Evolutionary conservation across 2,113 vertebrate genomes (phyloP).

Genomic region (Pygoscelis adeliae): DNA sequence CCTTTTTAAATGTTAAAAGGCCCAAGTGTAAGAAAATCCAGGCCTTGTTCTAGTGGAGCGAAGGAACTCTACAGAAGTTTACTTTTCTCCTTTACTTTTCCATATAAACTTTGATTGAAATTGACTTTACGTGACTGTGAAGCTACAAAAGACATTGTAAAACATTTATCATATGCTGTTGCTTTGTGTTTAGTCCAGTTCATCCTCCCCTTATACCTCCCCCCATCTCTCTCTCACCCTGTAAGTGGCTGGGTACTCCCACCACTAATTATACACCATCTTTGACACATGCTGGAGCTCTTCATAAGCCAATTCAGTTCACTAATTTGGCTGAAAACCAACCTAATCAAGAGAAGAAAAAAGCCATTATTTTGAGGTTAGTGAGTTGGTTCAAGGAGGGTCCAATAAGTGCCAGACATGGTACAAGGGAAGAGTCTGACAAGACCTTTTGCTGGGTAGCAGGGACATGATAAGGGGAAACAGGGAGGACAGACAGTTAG

Average conservation of each 20-base stretch:
- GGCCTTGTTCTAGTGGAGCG: neutral
- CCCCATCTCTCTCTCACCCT: neutral
- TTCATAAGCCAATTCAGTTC: neutral
- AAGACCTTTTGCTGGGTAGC: neutral
- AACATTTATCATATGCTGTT: neutral
- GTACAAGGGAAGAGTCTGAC: neutral
- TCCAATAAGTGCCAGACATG: neutral
- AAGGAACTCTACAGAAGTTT: neutral
- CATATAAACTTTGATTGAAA: neutral
- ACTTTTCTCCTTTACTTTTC: neutral
- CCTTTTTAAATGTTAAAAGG: neutral
- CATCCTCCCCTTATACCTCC: neutral
- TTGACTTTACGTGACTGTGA: neutral
- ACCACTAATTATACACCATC: neutral
- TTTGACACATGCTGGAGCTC: neutral
- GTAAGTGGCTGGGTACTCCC: neutral
- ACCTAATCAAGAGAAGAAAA: neutral
- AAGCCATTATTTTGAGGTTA: neutral
- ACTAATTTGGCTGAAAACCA: neutral
- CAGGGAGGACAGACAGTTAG: neutral
- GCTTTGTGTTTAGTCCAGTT: neutral
- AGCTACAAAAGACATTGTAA: neutral
- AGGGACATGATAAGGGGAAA: neutral
- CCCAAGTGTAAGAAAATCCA: neutral
- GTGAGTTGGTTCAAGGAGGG: neutral